Evolutionary conservation across 2,113 vertebrate genomes (phyloP), one percentile per base, ranked within the genome.

Genomic region (Ciconia maguari): DNA sequence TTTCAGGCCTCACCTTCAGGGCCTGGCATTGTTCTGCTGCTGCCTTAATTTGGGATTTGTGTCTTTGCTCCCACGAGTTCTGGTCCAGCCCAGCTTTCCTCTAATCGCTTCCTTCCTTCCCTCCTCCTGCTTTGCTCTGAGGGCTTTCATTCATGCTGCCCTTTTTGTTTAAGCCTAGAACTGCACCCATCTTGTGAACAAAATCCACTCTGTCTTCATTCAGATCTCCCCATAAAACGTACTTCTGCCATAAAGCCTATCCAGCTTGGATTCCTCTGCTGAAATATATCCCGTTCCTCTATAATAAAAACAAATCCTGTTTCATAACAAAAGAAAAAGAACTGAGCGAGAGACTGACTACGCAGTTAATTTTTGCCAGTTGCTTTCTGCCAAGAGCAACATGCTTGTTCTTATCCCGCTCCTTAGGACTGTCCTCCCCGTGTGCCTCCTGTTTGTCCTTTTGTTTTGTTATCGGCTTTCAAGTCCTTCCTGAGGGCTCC

Each of bases 341-440:
- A 82, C 70, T 3, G 46, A 94, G 83, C 13, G 3, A 83, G 91
- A 95, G 70, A 76, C 74, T 66, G 34, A 83, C 66, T 80, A 61
- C 0, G 14, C 85, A 86, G 90, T 87, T 86, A 94, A 77, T 83
- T 96, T 93, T 92, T 90, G 79, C 75, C 26, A 12, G 64, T 87
- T 89, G 42, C 46, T 81, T 95, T 95, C 83, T 96, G 96, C 92
- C 90, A 96, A 96, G 64, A 93, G 76, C 79, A 95, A 93, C 90
- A 83, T 80, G 76, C 83, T 96, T 88, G 55, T 80, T 93, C 90
- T 83, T 90, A 86, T 83, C 68, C 79, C 0, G 0, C 55, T 95
- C 54, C 76, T 90, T 66, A 38, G 68, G 68, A 42, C 11, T 78
- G 88, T 79, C 64, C 51, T 94, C 82, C 75, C 70, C 27, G 2